Evolutionary conservation across 2,797 vertebrate species (phyloP).

Genomic region (Aulostomus chinensis): DNA sequence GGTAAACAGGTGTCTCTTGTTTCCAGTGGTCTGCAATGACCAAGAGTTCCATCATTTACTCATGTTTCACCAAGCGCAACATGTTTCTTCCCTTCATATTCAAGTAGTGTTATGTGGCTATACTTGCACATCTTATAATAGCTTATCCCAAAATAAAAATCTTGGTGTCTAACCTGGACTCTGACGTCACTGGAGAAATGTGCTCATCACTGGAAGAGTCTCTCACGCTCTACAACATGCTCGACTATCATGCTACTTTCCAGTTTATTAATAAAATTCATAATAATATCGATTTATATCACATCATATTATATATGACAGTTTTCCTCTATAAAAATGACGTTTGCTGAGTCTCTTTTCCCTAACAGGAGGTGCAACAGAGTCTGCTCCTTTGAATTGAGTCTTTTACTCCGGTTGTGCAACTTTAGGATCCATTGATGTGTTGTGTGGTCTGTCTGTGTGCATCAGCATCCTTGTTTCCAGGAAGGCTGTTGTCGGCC

Average conservation of each 20-base stretch:
- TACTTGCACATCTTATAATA: constrained; percentile 80
- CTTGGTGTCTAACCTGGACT: constrained; percentile 65
- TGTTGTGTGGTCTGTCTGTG: constrained; percentile 62
- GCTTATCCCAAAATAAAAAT: constrained; percentile 82
- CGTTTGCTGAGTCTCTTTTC: constrained; percentile 42
- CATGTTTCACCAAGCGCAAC: constrained; percentile 70
- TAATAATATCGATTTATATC: constrained; percentile 58
- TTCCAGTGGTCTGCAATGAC: constrained; percentile 77
- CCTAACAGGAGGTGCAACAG: constrained; percentile 51
- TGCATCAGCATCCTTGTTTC: constrained; percentile 49
- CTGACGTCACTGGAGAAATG: constrained; percentile 59
- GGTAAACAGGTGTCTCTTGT: constrained; percentile 75
- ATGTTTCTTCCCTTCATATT: constrained; percentile 78
- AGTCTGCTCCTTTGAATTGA: constrained; percentile 50
- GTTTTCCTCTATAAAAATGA: constrained; percentile 47
- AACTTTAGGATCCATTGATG: constrained; percentile 64
- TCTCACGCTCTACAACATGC: constrained; percentile 62
- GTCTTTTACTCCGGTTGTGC: constrained; percentile 55
- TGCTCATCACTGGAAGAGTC: constrained; percentile 50
- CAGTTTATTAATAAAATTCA: constrained; percentile 71
- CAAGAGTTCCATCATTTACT: constrained; percentile 71
- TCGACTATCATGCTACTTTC: constrained; percentile 69
- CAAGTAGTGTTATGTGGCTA: constrained; percentile 81
- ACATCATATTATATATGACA: constrained; percentile 64
- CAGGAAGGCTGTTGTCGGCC: constrained; percentile 49